Base-by-base conservation (phyloP, 2,797 vertebrate species). In the Zonotrichia albicollis region DNA sequence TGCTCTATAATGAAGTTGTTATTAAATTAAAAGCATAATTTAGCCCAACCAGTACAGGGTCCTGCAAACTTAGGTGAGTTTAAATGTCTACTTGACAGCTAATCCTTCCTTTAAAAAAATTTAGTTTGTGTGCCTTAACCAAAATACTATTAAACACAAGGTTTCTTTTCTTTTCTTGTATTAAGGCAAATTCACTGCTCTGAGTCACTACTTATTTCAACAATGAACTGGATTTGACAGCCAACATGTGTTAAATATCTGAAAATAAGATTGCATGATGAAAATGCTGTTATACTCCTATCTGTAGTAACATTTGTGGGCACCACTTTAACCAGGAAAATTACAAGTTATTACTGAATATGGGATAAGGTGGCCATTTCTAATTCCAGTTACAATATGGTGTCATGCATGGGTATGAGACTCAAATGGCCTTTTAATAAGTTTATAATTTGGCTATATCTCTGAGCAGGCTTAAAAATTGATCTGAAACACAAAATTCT, bases 401-500 rank as follows among this genome's bases (percentile, higher is more conserved):
- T 76, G 45, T 66, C 78, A 75, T 74, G 64, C 66, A 77, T 65
- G 48, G 25, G 22, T 32, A 70, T 87, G 71, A 96, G 50, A 36
- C 54, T 95, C 62, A 93, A 62, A 80, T 91, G 57, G 71, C 43
- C 91, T 95, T 84, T 84, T 78, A 94, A 77, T 94, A 96, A 93
- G 43, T 91, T 57, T 77, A 30, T 73, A 90, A 89, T 94, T 94
- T 78, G 61, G 36, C 88, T 95, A 94, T 89, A 66, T 93, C 26
- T 65, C 87, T 46, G 17, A 96, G 45, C 55, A 94, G 61, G 87
- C 29, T 90, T 90, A 88, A 93, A 51, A 29, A 61, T 89, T 96
- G 60, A 79, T 94, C 79, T 92, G 20, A 94, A 95, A 70, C 57
- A 45, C 72, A 83, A 80, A 62, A 64, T 93, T 83, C 64, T 62